These are phyloP conservation scores for Crematogaster levior DNA, from an alignment of 2,888 invertebrate genomes.

Conservation along the genomic window DNA sequence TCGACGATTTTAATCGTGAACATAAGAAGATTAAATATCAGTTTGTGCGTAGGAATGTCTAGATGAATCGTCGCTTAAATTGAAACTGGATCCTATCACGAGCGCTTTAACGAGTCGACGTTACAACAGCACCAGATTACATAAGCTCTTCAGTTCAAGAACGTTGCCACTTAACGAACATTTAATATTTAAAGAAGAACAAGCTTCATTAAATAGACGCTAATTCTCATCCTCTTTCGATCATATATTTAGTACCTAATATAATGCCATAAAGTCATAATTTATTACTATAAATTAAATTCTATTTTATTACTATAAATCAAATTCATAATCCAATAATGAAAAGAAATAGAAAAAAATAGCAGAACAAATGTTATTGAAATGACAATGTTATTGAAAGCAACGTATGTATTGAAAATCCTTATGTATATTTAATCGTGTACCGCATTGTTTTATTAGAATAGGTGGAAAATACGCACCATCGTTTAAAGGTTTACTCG, in stretches of 20 bases:
- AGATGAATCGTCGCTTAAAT: conserved; percentile 57
- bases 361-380: neutral
- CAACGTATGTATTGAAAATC: neutral
- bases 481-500: conserved; percentile 81
- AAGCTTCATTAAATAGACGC: neutral
- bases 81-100: conserved; percentile 66
- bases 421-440: neutral
- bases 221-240: neutral
- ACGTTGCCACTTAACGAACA: neutral
- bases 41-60: conserved; percentile 31
- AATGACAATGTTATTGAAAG: neutral
- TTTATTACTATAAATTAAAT: no score
- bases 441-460: neutral
- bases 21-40: neutral
- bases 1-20: neutral
- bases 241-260: neutral
- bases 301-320: conserved; percentile 3
- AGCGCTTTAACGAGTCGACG: conserved; percentile 46
- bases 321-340: neutral
- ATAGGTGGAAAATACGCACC: conserved; percentile 73
- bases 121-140: conserved; percentile 50
- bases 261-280: neutral
- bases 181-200: neutral
- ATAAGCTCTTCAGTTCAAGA: conserved; percentile 47
- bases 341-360: neutral